Base-by-base conservation (phyloP, 1,140 invertebrate species). In the Micrasema minimum region DNA sequence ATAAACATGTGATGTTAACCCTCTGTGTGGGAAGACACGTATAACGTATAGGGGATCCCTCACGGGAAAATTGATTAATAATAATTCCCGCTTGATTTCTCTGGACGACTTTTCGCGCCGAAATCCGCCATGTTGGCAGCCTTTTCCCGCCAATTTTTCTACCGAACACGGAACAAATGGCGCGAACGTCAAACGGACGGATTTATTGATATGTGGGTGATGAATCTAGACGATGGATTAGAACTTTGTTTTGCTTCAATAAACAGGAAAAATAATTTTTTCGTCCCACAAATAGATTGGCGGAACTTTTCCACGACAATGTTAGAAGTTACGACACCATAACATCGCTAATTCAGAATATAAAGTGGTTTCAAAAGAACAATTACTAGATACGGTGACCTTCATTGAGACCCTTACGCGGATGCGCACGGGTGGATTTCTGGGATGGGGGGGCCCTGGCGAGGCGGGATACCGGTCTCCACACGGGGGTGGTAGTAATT, bases 11-110 rank as follows among this genome's bases (percentile, higher is more conserved):
- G 26, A 31, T 31, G 26, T 31, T 31, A 4, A 7, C 26, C 26
- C 26, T 31, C 3, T 7, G 26, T 31, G 26, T 31, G 7, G 26
- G 26, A 7, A 4, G 26, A 2, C 26, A 31, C 26, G 26, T 31
- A n/a, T n/a, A n/a, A 23, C 20, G 12, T 23, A 1, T 7, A 7
- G 50, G 23, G 50, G 50, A n/a, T 9, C 18, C 59, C 59, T 20
- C 18, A 18, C 45, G 59, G 7, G 59, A 64, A 41, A 16, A 64
- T 64, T 64, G 59, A 64, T 64, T 64, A 64, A 64, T 64, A 64
- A 64, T 64, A 64, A 46, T 64, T 64, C 43, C 38, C 59, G 59
- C 59, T n/a, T 46, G 59, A 64, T 46, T 64, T 64, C 59, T 46
- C 43, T 12, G 20, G 43, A 64, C 59, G 59, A 64, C 22, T 64